phyloP scores from a whole-genome alignment of 2,797 vertebrate species.

The Enteromius radiatus region DNA sequence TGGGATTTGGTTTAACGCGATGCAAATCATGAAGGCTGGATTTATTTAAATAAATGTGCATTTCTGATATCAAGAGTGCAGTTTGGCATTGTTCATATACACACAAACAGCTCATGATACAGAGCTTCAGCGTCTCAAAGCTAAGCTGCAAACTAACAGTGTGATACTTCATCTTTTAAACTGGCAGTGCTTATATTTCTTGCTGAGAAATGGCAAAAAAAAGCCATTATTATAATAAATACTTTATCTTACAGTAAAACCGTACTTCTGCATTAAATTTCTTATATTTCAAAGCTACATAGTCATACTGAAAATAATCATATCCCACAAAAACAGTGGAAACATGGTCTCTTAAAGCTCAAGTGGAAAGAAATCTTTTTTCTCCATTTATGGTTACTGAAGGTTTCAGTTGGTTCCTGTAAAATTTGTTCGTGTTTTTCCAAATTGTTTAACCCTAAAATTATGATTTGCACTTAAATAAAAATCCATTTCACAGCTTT shows the following conservation, averaged over 20 bases:
- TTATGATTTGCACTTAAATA: background rate
- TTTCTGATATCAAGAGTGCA: background rate
- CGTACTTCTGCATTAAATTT: background rate
- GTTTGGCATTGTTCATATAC: background rate
- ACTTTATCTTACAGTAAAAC: background rate
- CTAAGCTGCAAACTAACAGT: background rate
- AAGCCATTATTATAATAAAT: background rate
- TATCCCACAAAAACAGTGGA: constrained; percentile 2
- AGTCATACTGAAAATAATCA: background rate
- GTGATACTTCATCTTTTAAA: background rate
- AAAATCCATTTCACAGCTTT: background rate
- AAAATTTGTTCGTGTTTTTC: background rate
- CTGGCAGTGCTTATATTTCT: background rate
- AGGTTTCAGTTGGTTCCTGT: background rate
- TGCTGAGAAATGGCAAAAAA: background rate
- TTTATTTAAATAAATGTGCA: background rate
- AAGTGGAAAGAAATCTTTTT: background rate
- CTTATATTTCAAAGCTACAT: background rate
- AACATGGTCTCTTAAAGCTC: background rate
- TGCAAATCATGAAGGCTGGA: background rate
- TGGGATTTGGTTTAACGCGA: background rate
- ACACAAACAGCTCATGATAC: background rate
- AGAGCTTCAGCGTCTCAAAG: background rate
- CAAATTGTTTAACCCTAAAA: background rate
- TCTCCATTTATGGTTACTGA: background rate